phyloP scores from a whole-genome alignment of 2,113 vertebrate genomes.

The Brienomyrus longianalis region DNA sequence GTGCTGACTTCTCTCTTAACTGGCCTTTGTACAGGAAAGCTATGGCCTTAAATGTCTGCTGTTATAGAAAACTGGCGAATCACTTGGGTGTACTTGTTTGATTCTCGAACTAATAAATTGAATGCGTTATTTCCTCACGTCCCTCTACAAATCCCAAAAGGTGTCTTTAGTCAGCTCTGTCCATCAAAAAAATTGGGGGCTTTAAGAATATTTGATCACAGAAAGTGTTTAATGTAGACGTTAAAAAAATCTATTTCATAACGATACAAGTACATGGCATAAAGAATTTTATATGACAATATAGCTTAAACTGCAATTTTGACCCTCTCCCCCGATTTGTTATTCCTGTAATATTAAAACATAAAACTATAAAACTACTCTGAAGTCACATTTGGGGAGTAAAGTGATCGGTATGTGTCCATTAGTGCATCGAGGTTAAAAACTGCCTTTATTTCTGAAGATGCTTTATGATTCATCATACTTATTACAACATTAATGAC shows the following conservation, averaged over 20 bases:
- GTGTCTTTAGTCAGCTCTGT: not conserved
- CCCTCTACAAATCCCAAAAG: not conserved
- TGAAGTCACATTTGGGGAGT: not conserved
- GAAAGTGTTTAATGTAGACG: not conserved
- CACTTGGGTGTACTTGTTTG: not conserved
- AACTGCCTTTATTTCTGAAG: not conserved
- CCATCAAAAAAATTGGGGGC: not conserved
- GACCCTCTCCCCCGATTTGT: not conserved
- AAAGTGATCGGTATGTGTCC: not conserved
- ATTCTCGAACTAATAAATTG: not conserved
- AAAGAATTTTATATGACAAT: not conserved
- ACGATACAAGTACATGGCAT: not conserved
- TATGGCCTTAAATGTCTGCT: not conserved
- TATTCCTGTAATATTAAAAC: not conserved
- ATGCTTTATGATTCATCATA: not conserved
- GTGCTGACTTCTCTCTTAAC: not conserved
- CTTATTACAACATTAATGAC: not conserved
- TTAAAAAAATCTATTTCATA: not conserved
- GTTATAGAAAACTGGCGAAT: not conserved
- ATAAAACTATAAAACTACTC: not conserved
- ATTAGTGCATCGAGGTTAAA: not conserved
- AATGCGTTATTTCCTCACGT: not conserved
- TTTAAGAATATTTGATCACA: not conserved
- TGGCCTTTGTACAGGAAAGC: not conserved
- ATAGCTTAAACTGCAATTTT: not conserved